Conservation (phyloP, 2,888 invertebrate species). For the Noctua janthina region DNA sequence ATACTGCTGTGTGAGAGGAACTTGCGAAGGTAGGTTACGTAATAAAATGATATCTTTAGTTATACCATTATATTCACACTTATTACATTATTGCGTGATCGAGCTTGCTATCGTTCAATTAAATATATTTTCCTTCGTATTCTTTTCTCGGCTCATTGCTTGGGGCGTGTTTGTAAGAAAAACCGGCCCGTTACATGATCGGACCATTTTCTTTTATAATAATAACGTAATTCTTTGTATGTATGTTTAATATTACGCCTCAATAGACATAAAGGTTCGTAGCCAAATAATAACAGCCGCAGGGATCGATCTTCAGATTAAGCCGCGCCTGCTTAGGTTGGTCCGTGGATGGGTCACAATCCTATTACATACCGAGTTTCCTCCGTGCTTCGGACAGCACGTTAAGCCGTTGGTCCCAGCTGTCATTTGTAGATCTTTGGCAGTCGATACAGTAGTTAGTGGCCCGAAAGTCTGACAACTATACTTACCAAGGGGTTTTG, state of each 20-base stretch:
- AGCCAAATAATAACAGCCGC: neutral
- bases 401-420: neutral
- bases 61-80: conserved; percentile 15
- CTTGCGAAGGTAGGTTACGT: neutral
- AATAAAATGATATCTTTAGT: neutral
- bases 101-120: conserved; percentile 13
- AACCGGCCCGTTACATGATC: conserved; percentile 20
- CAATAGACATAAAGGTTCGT: neutral
- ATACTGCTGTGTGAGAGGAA: neutral
- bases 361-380: neutral
- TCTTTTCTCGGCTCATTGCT: conserved; percentile 38
- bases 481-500: too few species aligned
- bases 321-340: neutral
- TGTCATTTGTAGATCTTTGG: neutral
- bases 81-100: conserved; percentile 34
- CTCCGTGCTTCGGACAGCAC: neutral
- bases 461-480: neutral
- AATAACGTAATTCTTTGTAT: conserved; percentile 18
- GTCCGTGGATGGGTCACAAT: neutral
- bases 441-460: neutral
- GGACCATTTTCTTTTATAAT: conserved; percentile 15
- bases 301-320: neutral
- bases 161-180: conserved; percentile 16
- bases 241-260: conserved; percentile 17
- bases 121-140: conserved; percentile 30